phyloP scores from a whole-genome alignment of 2,113 vertebrate species.

The Pollachius pollachius region DNA sequence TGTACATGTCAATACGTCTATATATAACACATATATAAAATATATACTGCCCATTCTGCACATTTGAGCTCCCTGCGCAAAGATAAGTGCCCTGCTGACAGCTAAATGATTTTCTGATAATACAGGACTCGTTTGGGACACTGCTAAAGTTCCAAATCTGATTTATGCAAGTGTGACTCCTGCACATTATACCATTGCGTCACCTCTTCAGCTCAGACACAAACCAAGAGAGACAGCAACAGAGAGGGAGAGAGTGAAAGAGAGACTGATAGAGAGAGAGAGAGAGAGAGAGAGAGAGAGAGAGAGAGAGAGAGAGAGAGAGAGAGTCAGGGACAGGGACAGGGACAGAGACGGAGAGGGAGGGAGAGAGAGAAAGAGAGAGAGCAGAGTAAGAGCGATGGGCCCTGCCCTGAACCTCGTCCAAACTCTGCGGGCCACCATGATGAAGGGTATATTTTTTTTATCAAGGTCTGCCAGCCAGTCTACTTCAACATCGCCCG shows the following conservation, averaged over 20 bases:
- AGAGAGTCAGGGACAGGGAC: not conserved
- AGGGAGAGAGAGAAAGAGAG: constrained; percentile 31
- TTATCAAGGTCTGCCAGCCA: constrained; percentile 76
- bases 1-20: too few species aligned
- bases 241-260: constrained; percentile 25
- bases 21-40: too few species aligned
- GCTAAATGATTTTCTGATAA: constrained; percentile 21
- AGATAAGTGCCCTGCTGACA: too few species aligned
- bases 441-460: constrained; percentile 69
- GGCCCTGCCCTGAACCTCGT: constrained; percentile 55
- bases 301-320: not conserved
- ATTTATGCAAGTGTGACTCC: constrained; percentile 51
- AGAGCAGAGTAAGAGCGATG: constrained; percentile 18
- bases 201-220: constrained; percentile 11
- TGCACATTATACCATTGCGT: constrained; percentile 45
- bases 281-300: not conserved
- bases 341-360: constrained; percentile 2
- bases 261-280: not conserved
- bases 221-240: constrained; percentile 15
- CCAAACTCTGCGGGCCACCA: constrained; percentile 67
- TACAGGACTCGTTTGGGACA: constrained; percentile 35
- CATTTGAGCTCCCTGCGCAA: too few species aligned
- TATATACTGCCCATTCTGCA: too few species aligned
- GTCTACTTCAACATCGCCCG: constrained; percentile 52
- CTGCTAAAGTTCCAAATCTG: constrained; percentile 42